Evolutionary conservation across 2,113 vertebrate genomes (phyloP), one percentile per base, ranked within the genome.

Genomic region (Amia ocellicauda): DNA sequence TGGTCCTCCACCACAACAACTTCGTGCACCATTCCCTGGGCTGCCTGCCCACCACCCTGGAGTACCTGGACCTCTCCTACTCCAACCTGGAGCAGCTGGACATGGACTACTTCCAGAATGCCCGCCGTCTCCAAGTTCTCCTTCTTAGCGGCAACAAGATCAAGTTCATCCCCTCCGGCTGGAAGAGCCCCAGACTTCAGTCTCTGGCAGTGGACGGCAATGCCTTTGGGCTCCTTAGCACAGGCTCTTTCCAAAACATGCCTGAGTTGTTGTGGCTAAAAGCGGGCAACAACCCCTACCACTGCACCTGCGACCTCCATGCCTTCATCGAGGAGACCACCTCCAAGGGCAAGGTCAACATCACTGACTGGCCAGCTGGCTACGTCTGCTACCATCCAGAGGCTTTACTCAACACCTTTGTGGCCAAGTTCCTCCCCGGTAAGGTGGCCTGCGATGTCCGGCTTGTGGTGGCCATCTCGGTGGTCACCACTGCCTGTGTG

Each of bases 261-360:
- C 85, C 86, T 0, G 66, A 17, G 0, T 70, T 93, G 1, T 54
- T 66, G 5, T n/a, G 13, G 0, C 69, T 94, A 43, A 74, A 4
- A 0, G 91, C 92, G 0, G 91, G 91, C 36, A 88, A 93, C 75
- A 94, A 94, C 61, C 93, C 92, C 2, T 94, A 90, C 69, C 89
- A 93, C 27, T 93, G 93, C 64, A 90, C 83, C 2, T 94, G 93
- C 52, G 91, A 93, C 52, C 89, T 93, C 13, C 72, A 91, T 17
- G 58, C 55, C 7, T 94, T 94, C 47, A 52, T 93, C 52, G 68
- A 85, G 61, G 83, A 91, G 43, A 86, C 86, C 0, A n/a, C 69
- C 1, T 59, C 16, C 1, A 69, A 75, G 0, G 71, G 68, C 0
- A 85, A 68, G 11, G 57, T 91, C 2, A 74, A 69, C 42, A 82